Percentiles rank a stretch among this genome's conserved stretches.
phyloP scores from a whole-genome alignment of 2,113 vertebrate species.

The Sorex fumeus region DNA sequence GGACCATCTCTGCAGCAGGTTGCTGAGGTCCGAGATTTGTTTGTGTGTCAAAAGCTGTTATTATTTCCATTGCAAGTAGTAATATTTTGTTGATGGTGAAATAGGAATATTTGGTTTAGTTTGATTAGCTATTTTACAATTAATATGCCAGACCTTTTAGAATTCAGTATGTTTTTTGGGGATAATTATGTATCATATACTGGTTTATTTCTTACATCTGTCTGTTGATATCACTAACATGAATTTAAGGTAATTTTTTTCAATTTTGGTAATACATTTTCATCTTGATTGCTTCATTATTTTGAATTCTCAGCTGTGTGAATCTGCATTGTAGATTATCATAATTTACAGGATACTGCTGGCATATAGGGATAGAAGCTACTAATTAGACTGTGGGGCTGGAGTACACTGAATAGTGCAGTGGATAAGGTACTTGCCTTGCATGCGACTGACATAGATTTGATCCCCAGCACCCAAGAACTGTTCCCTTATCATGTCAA shows the following conservation, averaged over 20 bases:
- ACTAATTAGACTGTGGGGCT: too few relatives aligned
- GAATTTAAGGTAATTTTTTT: neutral
- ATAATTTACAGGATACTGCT: neutral
- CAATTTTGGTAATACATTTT: neutral
- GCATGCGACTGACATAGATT: too few relatives aligned
- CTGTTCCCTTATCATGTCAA: too few relatives aligned
- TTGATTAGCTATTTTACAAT: neutral
- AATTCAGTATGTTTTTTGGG: conserved; percentile 39
- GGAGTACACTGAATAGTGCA: too few relatives aligned
- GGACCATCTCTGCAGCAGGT: too few relatives aligned
- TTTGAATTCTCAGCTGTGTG: neutral
- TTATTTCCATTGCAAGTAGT: neutral
- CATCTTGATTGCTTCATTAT: neutral
- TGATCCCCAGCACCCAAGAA: too few relatives aligned
- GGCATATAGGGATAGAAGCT: neutral
- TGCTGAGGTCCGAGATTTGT: too few relatives aligned
- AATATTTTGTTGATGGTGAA: conserved; percentile 47
- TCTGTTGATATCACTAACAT: conserved; percentile 14
- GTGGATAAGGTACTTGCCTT: too few relatives aligned
- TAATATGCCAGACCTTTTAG: neutral
- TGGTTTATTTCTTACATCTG: neutral
- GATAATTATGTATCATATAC: neutral
- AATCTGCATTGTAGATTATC: neutral
- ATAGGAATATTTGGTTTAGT: neutral
- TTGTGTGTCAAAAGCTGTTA: neutral